Base-by-base conservation (phyloP, 2,113 vertebrate species). In the Cygnus buccinator region DNA sequence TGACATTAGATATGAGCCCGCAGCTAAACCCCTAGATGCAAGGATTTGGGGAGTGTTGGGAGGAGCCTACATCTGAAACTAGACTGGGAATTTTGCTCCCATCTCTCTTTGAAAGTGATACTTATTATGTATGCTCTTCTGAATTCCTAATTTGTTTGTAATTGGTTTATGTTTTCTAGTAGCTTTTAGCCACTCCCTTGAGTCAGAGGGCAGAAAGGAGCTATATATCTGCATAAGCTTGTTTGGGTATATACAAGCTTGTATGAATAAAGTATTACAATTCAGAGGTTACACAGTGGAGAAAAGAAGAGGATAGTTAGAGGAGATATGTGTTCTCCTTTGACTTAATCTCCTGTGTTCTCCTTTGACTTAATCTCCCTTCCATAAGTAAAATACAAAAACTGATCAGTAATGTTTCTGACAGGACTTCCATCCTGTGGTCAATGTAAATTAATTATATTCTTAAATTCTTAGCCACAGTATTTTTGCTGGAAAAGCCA, bases 111-210 rank as follows among this genome's bases (percentile, higher is more conserved):
- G 57, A 89, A 95, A 86, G 23, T 41, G 76, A 72, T 81, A 81
- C 26, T 96, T 90, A 54, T 57, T 83, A 86, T 84, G 20, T 52
- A 77, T 74, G 46, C 21, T 89, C 39, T 89, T 93, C 52, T 54
- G 79, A 93, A 46, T 84, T 74, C 46, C 48, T 83, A 86, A 86
- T 93, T 75, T 84, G 50, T 52, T 97, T 80, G 81, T n/a, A 77
- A 86, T 67, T 84, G 65, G 23, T 68, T 92, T 94, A 63, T 72
- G 26, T 59, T 94, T 86, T 90, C 59, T 81, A 62, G 55, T 48
- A 83, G 72, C 18, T 90, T 92, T 86, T 89, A 95, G 29, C 29
- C 85, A 80, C 37, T 67, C 31, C 50, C 52, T 63, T 59, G 68
- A 89, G 79, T 63, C 86, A 82, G 50, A 88, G 63, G 52, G 31